Percentiles rank a stretch among this genome's conserved stretches.
Evolutionary conservation across 2,797 vertebrate genomes (phyloP).

Genomic region (Staurois parvus): DNA sequence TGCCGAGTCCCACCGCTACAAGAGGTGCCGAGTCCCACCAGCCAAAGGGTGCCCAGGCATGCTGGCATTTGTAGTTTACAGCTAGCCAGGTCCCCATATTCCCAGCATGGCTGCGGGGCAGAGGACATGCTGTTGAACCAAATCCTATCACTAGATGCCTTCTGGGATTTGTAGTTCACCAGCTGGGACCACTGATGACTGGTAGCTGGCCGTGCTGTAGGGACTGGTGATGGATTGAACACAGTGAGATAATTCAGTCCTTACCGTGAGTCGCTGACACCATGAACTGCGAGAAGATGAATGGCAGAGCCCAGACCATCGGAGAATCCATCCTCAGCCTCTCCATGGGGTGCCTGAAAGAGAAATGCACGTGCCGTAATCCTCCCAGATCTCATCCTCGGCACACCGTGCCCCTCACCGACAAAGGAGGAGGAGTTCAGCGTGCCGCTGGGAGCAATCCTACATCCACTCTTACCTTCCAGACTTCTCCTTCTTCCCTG

Average conservation of each 20-base stretch:
- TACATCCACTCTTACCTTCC: neutral
- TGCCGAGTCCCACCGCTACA: no score
- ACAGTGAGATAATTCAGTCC: neutral
- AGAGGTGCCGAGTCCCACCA: rapidly evolving
- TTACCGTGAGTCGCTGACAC: conserved; percentile 39
- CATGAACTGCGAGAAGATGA: conserved; percentile 8
- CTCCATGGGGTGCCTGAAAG: conserved; percentile 22
- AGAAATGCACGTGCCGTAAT: conserved; percentile 9
- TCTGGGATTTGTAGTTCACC: neutral
- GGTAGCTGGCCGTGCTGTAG: neutral
- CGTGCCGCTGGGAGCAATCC: neutral
- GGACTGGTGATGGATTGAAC: no score
- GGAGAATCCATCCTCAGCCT: conserved; percentile 34
- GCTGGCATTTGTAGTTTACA: neutral
- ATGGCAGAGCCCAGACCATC: neutral
- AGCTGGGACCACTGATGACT: neutral
- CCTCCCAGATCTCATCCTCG: neutral
- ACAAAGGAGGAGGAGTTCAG: neutral
- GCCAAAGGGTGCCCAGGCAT: neutral
- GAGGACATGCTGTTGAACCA: neutral
- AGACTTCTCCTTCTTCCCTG: neutral
- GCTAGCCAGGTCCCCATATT: neutral
- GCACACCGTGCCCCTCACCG: neutral
- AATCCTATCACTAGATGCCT: neutral
- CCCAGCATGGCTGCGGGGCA: neutral